These are phyloP conservation scores for Zenarchopterus dispar DNA, from an alignment of 2,797 vertebrate genomes.

Conservation along the genomic window DNA sequence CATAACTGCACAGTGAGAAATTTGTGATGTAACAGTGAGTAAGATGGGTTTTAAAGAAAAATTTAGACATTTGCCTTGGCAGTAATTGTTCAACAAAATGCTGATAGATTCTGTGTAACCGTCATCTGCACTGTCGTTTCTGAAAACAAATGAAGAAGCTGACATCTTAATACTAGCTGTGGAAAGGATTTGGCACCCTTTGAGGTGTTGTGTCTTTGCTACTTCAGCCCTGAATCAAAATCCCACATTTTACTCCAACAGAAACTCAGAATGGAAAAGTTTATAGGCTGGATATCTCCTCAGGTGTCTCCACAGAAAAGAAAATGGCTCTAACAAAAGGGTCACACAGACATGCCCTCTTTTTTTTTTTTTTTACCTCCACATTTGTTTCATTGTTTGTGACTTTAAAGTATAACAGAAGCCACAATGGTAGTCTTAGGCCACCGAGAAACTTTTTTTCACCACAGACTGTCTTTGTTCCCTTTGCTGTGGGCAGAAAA, in stretches of 20 bases:
- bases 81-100: constrained; percentile 10
- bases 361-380: constrained; percentile 45
- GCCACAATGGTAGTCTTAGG: constrained; percentile 60
- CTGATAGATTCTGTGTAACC: constrained; percentile 16
- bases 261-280: constrained; percentile 34
- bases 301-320: constrained; percentile 23
- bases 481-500: constrained; percentile 55
- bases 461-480: constrained; percentile 70
- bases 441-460: constrained; percentile 59
- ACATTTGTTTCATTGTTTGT: constrained; percentile 68
- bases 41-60: constrained; percentile 22
- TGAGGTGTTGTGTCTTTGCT: constrained; percentile 24
- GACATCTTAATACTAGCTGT: constrained; percentile 3
- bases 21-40: constrained; percentile 35
- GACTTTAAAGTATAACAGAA: constrained; percentile 71
- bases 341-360: constrained; percentile 48
- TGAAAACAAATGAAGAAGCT: constrained; percentile 18
- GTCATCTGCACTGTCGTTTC: background rate
- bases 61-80: constrained; percentile 21
- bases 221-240: constrained; percentile 16
- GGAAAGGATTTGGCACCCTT: constrained; percentile 13
- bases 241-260: constrained; percentile 1
- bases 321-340: constrained; percentile 41
- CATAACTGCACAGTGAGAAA: constrained; percentile 26
- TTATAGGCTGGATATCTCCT: constrained; percentile 39